Conservation (phyloP, 2,797 vertebrate genomes). For the Micromesistius poutassou region DNA sequence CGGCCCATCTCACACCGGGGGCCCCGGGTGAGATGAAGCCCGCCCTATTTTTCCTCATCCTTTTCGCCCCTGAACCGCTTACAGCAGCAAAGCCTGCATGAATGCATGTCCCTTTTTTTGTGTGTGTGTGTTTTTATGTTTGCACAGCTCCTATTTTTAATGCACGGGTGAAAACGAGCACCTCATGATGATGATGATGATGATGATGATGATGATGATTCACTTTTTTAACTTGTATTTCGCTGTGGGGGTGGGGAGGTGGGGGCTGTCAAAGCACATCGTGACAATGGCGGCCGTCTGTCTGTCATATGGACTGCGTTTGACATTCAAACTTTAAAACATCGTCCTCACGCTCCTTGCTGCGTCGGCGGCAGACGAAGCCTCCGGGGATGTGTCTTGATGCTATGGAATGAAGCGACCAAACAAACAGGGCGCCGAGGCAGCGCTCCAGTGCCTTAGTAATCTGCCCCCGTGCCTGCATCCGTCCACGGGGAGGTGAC, state of each 20-base stretch:
- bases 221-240: too few species aligned
- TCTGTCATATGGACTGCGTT: background rate
- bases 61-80: background rate
- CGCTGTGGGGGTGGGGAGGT: too few species aligned
- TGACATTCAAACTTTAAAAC: background rate
- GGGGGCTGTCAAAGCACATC: background rate
- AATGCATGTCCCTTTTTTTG: background rate
- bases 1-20: constrained; percentile 4
- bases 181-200: background rate
- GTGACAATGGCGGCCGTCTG: background rate
- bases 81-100: background rate
- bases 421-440: background rate
- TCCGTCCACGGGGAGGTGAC: background rate
- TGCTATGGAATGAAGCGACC: background rate
- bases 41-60: background rate
- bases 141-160: background rate
- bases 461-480: background rate
- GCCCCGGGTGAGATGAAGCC: background rate
- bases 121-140: background rate
- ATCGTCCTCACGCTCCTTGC: background rate
- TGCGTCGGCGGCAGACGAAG: background rate
- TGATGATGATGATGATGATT: background rate
- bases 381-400: background rate
- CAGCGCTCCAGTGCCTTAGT: too few species aligned
- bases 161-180: too few species aligned